Evolutionary conservation across 2,888 invertebrate genomes (phyloP), one percentile per base, ranked within the genome.

Genomic region (Leuctra nigra): DNA sequence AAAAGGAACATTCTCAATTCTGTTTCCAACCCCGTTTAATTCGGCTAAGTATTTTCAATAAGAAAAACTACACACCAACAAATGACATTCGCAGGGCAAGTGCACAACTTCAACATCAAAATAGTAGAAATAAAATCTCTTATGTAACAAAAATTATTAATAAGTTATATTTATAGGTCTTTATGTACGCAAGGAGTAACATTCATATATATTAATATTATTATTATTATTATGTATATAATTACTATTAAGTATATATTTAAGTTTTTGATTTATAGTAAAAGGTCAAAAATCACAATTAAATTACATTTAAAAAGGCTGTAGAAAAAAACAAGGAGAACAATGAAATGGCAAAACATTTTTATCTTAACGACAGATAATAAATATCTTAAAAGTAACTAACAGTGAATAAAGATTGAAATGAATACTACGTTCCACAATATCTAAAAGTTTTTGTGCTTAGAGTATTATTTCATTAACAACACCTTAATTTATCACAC

Each of bases 21-120:
- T 20, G 33, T 33, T 59, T 56, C 56, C 59, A 56, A 56, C 59
- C 59, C 59, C 56, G 44, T 53, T 58, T 59, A 54, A 59, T 59
- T 59, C 56, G 56, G 59, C 54, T 56, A 56, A 56, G 55, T 50
- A 58, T 58, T 60, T n/a, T 60, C 58, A 55, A 56, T 60, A 60
- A 57, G 58, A 60, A 60, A 60, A 55, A 56, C 55, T 60, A 60
- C 60, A 60, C 60, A 60, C 60, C 57, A 56, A 60, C 41, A 44
- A 38, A 38, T 53, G 54, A 55, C 53, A 47, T 54, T 54, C 53
- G 53, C 48, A 55, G 55, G 58, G 57, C 56, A 56, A 60, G 58
- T 60, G 60, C 58, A 57, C 54, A 56, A 50, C 50, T 50, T 50
- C 50, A 35, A 50, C 50, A 50, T 35, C 50, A 50, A 50, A 50